Evolutionary conservation across 2,888 invertebrate species (phyloP).

Genomic region (Andrena fulva): DNA sequence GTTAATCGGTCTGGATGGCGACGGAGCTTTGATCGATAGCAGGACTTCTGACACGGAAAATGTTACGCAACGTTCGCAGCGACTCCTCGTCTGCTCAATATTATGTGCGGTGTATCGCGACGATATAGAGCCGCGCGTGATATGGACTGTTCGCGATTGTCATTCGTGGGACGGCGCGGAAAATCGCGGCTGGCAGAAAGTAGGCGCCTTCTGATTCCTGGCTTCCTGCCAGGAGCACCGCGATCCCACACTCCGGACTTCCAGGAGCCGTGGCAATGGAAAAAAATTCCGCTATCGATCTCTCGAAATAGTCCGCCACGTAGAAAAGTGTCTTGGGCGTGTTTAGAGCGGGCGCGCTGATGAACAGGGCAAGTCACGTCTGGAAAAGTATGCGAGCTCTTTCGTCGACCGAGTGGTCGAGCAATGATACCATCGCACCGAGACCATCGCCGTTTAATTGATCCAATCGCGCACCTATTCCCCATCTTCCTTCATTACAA

Average conservation of each 20-base stretch:
- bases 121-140: slow-evolving; percentile 28
- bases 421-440: not conserved
- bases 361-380: slow-evolving; percentile 61
- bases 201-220: slow-evolving; percentile 71
- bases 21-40: not conserved
- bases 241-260: slow-evolving; percentile 69
- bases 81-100: slow-evolving; percentile 26
- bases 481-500: not conserved
- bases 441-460: not conserved
- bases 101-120: slow-evolving; percentile 23
- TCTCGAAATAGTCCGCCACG: slow-evolving; percentile 52
- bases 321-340: slow-evolving; percentile 43
- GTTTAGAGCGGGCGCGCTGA: slow-evolving; percentile 46
- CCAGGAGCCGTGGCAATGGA: slow-evolving; percentile 54
- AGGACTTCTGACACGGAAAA: not conserved
- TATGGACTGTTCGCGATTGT: slow-evolving; percentile 59
- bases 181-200: slow-evolving; percentile 68
- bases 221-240: slow-evolving; percentile 62
- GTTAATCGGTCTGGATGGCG: too few relatives aligned
- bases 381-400: slow-evolving; percentile 48
- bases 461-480: too few relatives aligned
- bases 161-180: slow-evolving; percentile 60
- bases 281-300: slow-evolving; percentile 63
- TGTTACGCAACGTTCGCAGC: slow-evolving; percentile 14
- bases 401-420: slow-evolving; percentile 18